Evolutionary conservation across 2,888 invertebrate genomes (phyloP).

Genomic region (Tenodera sinensis): DNA sequence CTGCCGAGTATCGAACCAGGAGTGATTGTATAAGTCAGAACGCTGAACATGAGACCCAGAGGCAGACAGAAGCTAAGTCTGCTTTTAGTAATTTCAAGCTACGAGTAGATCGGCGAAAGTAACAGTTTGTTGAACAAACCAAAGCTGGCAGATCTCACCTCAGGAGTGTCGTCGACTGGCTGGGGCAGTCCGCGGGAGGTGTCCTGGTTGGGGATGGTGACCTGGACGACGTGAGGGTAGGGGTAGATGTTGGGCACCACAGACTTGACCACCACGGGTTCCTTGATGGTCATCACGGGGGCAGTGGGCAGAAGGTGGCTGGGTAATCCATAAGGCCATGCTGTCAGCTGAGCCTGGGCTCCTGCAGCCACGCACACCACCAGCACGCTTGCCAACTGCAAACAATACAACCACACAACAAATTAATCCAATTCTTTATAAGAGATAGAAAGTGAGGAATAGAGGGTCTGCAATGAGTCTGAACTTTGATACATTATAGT

Average conservation of each 20-base stretch:
- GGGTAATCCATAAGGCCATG: background rate
- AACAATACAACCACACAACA: background rate
- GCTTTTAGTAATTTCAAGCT: too few relatives aligned
- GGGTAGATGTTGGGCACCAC: background rate
- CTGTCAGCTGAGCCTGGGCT: background rate
- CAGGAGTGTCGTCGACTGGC: slow-evolving; percentile 33
- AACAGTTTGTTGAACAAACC: too few relatives aligned
- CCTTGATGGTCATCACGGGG: background rate
- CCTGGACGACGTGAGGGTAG: slow-evolving; percentile 9
- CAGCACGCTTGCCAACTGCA: background rate
- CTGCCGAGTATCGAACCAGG: too few relatives aligned
- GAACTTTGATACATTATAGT: too few relatives aligned
- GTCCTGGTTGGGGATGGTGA: slow-evolving; percentile 30
- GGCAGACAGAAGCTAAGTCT: too few relatives aligned
- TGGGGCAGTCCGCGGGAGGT: slow-evolving; percentile 31
- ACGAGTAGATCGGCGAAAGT: too few relatives aligned
- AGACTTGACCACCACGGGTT: background rate
- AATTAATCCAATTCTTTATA: too few relatives aligned
- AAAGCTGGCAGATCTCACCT: too few relatives aligned
- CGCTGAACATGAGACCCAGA: too few relatives aligned
- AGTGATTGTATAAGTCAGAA: too few relatives aligned
- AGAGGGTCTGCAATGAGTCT: too few relatives aligned
- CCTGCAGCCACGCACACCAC: background rate
- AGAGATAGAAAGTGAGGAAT: too few relatives aligned
- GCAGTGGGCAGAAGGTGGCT: background rate